Conservation (phyloP, 2,113 vertebrate species). For the Patagioenas fasciata region DNA sequence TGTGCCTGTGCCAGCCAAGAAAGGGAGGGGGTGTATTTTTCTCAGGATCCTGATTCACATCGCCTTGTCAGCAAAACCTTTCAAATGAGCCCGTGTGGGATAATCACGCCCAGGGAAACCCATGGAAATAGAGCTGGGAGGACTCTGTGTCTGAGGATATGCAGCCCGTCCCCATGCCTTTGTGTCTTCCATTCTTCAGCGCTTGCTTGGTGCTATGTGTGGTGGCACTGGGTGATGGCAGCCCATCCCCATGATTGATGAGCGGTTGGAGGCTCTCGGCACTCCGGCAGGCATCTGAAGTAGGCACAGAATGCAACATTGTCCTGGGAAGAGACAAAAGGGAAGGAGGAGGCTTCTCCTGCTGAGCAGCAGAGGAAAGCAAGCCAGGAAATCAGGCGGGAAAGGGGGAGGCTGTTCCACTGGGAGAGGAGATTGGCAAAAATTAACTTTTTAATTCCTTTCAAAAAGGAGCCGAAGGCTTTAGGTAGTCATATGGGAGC, state of each 20-base stretch:
- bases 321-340: not conserved
- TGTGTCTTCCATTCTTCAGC: not conserved
- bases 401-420: not conserved
- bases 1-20: not conserved
- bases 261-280: not conserved
- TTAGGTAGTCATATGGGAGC: not conserved
- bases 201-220: fast-evolving
- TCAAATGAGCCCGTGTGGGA: not conserved
- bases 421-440: not conserved
- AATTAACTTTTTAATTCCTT: not conserved
- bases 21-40: not conserved
- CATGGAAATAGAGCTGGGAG: not conserved
- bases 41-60: not conserved
- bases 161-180: fast-evolving
- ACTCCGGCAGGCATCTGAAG: not conserved
- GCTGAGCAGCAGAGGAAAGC: not conserved
- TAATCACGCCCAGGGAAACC: not conserved
- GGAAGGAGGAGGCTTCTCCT: not conserved
- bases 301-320: not conserved
- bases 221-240: not conserved
- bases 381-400: not conserved
- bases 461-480: not conserved
- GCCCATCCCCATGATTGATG: not conserved
- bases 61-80: not conserved
- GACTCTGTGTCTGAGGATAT: not conserved